Evolutionary conservation across 2,113 vertebrate species (phyloP).

Genomic region (Serinus canaria): DNA sequence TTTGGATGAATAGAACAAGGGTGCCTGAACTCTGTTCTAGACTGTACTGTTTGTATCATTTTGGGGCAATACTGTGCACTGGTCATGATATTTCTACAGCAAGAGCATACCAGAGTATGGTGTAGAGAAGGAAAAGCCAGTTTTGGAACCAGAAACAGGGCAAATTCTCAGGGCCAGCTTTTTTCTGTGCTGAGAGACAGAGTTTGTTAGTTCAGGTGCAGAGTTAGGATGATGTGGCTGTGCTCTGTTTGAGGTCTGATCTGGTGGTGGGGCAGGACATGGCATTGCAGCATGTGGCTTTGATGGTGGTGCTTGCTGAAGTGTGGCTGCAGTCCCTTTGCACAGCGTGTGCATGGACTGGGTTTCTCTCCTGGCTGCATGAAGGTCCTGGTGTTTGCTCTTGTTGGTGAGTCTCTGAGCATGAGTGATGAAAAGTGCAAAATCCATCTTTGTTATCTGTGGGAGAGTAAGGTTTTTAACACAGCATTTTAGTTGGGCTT

Average conservation of each 20-base stretch:
- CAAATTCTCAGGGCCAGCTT: not conserved
- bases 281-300: not conserved
- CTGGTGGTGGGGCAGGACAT: not conserved
- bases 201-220: constrained; percentile 21
- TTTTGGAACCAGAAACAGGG: not conserved
- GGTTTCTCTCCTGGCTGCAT: not conserved
- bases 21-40: not conserved
- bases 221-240: not conserved
- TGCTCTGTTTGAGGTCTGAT: not conserved
- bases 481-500: not conserved
- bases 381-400: not conserved
- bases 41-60: not conserved
- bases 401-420: not conserved
- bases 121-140: not conserved
- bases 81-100: not conserved
- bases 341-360: fast-evolving
- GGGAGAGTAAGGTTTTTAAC: not conserved
- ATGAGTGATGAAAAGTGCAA: not conserved
- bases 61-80: not conserved
- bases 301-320: not conserved
- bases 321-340: not conserved
- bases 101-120: not conserved
- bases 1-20: not conserved
- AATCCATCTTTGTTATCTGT: not conserved
- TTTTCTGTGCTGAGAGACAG: not conserved